Evolutionary conservation across 1,140 invertebrate genomes (phyloP), one percentile per base, ranked within the genome.

Genomic region (Diploscapter pachys): DNA sequence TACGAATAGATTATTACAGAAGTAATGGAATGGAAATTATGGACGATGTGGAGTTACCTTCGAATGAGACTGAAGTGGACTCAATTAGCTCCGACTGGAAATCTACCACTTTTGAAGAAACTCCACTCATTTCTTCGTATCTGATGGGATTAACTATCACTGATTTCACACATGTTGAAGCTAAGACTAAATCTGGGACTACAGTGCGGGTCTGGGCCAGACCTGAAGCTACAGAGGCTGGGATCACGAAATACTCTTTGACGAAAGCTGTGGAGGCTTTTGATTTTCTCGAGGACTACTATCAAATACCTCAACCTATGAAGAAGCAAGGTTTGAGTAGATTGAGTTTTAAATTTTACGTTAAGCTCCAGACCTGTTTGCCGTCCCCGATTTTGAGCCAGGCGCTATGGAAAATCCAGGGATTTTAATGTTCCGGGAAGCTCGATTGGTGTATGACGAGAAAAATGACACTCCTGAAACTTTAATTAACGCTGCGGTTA

Each of bases 321-420:
- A 48, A 68, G n/a, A 68, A 8, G 5, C 48, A 55, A 5, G 51
- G 66, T 68, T 5, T 52, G 66, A 55, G n/a, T 5, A 50, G 8
- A 53, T 68, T 68, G 56, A 54, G 6, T 9, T 8, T 52, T 8
- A 11, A 5, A n/a, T 6, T 68, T 52, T 6, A 8, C 51, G 5
- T 52, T 51, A 31, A 31, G 31, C 31, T 54, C 48, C 48, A 68
- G 66, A 68, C 66, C 53, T 68, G 8, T n/a, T 68, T 54, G 66
- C 66, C 6, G 66, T 68, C 48, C 66, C 66, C 48, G 66, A 55
- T 8, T 11, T 68, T 11, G 8, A 55, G 5, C n/a, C 51, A 6
- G 49, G 66, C 8, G 9, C 8, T 6, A 54, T 52, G 5, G 52
- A 31, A 31, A 31, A n/a, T 9, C 66, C 66, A 55, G 66, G 66